Conservation (phyloP, 2,888 invertebrate genomes). For the Cheilosia vulpina region DNA sequence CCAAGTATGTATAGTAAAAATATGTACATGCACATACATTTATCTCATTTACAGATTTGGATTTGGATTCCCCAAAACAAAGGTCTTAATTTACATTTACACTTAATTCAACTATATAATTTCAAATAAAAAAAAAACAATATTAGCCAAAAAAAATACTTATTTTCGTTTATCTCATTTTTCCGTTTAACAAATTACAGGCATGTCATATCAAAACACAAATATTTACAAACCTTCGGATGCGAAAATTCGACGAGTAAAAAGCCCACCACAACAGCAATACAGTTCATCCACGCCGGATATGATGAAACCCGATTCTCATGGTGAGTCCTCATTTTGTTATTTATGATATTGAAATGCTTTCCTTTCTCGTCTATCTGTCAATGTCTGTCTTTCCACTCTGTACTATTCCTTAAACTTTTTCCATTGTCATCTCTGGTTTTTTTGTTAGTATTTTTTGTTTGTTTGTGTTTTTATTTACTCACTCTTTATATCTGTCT, state of each 20-base stretch:
- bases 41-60: constrained; percentile 37
- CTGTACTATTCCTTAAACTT: constrained; percentile 39
- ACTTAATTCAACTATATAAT: not conserved
- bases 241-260: constrained; percentile 82
- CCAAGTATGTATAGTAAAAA: not conserved
- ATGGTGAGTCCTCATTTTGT: constrained; percentile 78
- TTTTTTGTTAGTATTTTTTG: constrained; percentile 12
- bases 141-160: constrained; percentile 7
- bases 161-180: not conserved
- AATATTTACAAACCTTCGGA: constrained; percentile 82
- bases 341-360: constrained; percentile 56
- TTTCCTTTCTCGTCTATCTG: constrained; percentile 58
- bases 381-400: constrained; percentile 44
- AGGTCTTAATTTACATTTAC: constrained; percentile 20
- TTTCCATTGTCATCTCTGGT: constrained; percentile 34
- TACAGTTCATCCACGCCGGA: constrained; percentile 74
- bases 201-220: constrained; percentile 80
- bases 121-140: not conserved
- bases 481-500: constrained; percentile 16
- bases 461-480: constrained; percentile 8
- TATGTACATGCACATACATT: constrained; percentile 9
- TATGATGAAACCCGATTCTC: constrained; percentile 80
- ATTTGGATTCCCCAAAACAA: constrained; percentile 19
- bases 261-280: constrained; percentile 78
- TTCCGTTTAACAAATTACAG: constrained; percentile 73